Conservation (phyloP, 2,797 vertebrate genomes). For the Pangasius djambal region DNA sequence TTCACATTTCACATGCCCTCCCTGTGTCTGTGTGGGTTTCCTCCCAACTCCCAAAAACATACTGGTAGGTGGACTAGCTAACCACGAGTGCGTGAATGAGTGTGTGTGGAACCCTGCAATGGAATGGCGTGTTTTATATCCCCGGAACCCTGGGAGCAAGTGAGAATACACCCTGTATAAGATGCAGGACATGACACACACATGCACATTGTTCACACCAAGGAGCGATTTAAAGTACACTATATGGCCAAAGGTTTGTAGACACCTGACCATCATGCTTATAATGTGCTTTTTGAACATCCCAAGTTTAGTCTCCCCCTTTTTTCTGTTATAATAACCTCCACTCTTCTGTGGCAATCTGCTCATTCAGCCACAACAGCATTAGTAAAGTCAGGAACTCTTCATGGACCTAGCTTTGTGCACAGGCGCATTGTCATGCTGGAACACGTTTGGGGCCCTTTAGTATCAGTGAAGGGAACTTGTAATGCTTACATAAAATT, state of each 20-base stretch:
- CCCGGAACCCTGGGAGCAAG: too few relatives aligned
- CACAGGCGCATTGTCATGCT: neutral
- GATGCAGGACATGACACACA: neutral
- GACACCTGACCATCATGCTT: neutral
- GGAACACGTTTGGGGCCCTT: neutral
- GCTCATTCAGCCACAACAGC: neutral
- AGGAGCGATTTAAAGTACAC: neutral
- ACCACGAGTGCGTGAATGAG: neutral
- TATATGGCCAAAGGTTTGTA: neutral
- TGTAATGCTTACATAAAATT: neutral
- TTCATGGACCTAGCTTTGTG: neutral
- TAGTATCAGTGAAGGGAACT: neutral
- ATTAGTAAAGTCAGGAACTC: neutral
- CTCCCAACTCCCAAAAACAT: neutral
- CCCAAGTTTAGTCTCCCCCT: neutral
- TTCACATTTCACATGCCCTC: neutral
- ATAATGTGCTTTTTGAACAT: neutral
- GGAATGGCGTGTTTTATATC: too few relatives aligned
- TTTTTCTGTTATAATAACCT: neutral
- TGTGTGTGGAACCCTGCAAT: neutral
- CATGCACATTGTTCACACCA: neutral
- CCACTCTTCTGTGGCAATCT: neutral
- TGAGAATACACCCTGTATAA: neutral
- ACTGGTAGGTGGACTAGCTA: neutral
- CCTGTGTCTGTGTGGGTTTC: neutral